Conservation (phyloP, 2,888 invertebrate species). For the Thera obeliscata region DNA sequence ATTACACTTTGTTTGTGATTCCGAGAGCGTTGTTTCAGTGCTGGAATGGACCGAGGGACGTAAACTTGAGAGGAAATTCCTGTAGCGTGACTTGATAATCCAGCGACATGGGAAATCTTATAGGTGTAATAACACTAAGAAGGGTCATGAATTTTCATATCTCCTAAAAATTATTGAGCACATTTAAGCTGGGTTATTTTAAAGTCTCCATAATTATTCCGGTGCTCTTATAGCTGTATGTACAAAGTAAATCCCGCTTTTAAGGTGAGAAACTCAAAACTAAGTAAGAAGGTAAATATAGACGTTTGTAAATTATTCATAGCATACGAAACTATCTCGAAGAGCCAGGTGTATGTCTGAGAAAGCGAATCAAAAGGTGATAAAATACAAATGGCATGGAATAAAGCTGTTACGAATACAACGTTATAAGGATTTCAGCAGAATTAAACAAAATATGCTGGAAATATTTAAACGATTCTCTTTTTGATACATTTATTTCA, state of each 20-base stretch:
- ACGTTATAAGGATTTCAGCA: slow-evolving; percentile 20
- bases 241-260: slow-evolving; percentile 18
- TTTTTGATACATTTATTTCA: background rate
- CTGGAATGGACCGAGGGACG: slow-evolving; percentile 33
- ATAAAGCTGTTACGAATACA: slow-evolving; percentile 30
- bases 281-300: slow-evolving; percentile 32
- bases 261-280: slow-evolving; percentile 28
- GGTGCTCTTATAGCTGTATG: slow-evolving; percentile 11
- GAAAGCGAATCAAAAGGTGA: slow-evolving; percentile 36
- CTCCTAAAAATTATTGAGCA: slow-evolving; percentile 17
- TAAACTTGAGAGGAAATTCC: slow-evolving; percentile 54
- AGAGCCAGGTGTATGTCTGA: slow-evolving; percentile 37
- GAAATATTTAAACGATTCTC: background rate
- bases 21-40: slow-evolving; percentile 30
- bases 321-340: slow-evolving; percentile 35
- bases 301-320: slow-evolving; percentile 38
- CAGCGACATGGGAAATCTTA: slow-evolving; percentile 25
- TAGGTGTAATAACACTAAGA: slow-evolving; percentile 26
- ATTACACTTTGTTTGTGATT: slow-evolving; percentile 33
- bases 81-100: slow-evolving; percentile 41
- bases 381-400: slow-evolving; percentile 33
- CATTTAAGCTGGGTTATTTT: slow-evolving; percentile 14
- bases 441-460: background rate
- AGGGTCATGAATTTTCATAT: slow-evolving; percentile 24
- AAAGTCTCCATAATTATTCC: too few species aligned